Evolutionary conservation across 1,140 invertebrate genomes (phyloP).

Genomic region (Copidosoma floridanum): DNA sequence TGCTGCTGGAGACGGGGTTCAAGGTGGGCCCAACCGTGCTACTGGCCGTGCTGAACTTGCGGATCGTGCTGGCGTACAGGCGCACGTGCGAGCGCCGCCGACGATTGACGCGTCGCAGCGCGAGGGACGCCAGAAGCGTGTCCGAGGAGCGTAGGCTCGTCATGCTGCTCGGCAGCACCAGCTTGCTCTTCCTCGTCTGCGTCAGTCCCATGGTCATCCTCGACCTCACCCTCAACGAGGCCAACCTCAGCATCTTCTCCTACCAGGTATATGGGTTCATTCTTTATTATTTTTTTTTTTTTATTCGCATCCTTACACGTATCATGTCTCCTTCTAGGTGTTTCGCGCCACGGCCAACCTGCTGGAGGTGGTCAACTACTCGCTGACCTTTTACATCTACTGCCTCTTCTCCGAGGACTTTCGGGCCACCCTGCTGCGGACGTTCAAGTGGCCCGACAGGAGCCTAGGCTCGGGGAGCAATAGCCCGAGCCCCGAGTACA

Average conservation of each 20-base stretch:
- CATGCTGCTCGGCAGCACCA: conserved; percentile 69
- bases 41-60: conserved; percentile 67
- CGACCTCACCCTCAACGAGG: conserved; percentile 67
- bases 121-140: conserved; percentile 66
- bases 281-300: not conserved
- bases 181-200: conserved; percentile 71
- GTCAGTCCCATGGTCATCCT: conserved; percentile 76
- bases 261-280: conserved; percentile 59
- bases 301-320: no score
- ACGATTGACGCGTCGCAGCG: conserved; percentile 62
- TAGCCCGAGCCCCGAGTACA: conserved; percentile 41
- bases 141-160: conserved; percentile 71
- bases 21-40: conserved; percentile 68
- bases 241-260: conserved; percentile 62
- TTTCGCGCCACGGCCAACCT: conserved; percentile 74
- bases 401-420: conserved; percentile 76
- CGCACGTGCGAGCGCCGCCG: conserved; percentile 65
- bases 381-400: conserved; percentile 78
- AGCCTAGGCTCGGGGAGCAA: conserved; percentile 33
- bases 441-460: conserved; percentile 60
- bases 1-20: conserved; percentile 65
- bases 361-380: conserved; percentile 73
- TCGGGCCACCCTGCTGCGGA: conserved; percentile 67
- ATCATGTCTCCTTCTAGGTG: conserved; percentile 55
- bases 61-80: conserved; percentile 70